phyloP scores from a whole-genome alignment of 2,797 vertebrate species.

The Gymnodraco acuticeps region DNA sequence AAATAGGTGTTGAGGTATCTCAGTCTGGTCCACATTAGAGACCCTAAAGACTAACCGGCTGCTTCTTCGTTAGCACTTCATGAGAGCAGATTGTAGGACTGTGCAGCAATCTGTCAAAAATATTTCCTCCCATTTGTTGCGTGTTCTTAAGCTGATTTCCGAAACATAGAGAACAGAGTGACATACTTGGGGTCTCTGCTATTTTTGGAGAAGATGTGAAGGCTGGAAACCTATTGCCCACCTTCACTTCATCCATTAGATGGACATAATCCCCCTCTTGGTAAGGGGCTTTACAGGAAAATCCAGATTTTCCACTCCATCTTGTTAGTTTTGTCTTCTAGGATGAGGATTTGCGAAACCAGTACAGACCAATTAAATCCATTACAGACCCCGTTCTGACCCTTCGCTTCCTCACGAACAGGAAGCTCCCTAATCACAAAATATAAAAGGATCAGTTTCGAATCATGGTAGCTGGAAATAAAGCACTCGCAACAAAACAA shows the following conservation, averaged over 20 bases:
- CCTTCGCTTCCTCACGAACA: background rate
- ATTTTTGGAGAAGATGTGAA: constrained; percentile 1
- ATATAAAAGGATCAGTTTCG: constrained; percentile 14
- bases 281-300: background rate
- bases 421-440: constrained; percentile 29
- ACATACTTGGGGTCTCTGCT: background rate
- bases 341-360: constrained; percentile 25
- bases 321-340: constrained; percentile 13
- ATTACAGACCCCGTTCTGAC: constrained; percentile 20
- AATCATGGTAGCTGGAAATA: background rate
- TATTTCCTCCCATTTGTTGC: too few relatives aligned
- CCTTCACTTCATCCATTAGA: background rate
- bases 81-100: background rate
- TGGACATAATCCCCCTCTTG: background rate
- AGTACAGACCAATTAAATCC: constrained; percentile 27
- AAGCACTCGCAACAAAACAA: background rate
- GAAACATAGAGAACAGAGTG: background rate
- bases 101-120: background rate
- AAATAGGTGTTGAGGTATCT: background rate
- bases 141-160: background rate
- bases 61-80: background rate
- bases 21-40: background rate
- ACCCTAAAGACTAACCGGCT: background rate
- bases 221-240: background rate
- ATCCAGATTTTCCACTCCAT: constrained; percentile 1